A percentile compares a stretch with the other conserved stretches of the same genome.
Conservation (phyloP, 2,797 vertebrate species). For the Acridotheres tristis region DNA sequence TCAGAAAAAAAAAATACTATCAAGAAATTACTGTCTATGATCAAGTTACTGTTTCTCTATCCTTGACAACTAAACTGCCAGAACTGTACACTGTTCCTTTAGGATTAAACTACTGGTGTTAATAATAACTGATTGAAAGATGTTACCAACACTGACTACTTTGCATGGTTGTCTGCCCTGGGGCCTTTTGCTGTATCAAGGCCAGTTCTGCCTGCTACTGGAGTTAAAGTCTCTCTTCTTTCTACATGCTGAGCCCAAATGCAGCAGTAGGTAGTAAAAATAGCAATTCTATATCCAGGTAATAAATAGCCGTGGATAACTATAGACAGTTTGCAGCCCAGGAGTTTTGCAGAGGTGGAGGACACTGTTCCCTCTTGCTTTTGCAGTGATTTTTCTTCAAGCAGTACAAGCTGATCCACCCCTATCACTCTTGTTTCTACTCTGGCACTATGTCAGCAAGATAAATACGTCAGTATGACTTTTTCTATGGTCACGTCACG, state of each 20-base stretch:
- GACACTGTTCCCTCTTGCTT: not conserved
- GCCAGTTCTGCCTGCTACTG: not conserved
- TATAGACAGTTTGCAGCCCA: not conserved
- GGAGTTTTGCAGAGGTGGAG: not conserved
- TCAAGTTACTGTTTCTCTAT: not conserved
- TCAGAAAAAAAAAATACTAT: not conserved
- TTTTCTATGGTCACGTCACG: not conserved
- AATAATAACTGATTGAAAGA: not conserved
- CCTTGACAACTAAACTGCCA: not conserved
- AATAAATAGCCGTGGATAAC: not conserved
- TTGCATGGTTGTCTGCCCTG: not conserved
- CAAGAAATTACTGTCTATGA: not conserved
- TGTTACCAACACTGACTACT: not conserved
- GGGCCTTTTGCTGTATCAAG: not conserved
- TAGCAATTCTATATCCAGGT: not conserved
- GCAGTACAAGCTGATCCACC: not conserved
- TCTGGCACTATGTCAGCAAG: rapidly evolving
- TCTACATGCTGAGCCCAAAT: not conserved
- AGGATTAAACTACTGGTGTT: not conserved
- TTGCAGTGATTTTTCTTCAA: not conserved
- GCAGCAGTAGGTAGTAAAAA: not conserved
- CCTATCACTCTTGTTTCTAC: not conserved
- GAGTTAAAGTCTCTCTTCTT: not conserved
- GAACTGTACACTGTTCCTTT: not conserved
- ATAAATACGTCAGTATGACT: not conserved